Percentiles rank a stretch among this genome's conserved stretches.
Evolutionary conservation across 2,888 invertebrate genomes (phyloP).

Genomic region (Strigamia transsilvanica): DNA sequence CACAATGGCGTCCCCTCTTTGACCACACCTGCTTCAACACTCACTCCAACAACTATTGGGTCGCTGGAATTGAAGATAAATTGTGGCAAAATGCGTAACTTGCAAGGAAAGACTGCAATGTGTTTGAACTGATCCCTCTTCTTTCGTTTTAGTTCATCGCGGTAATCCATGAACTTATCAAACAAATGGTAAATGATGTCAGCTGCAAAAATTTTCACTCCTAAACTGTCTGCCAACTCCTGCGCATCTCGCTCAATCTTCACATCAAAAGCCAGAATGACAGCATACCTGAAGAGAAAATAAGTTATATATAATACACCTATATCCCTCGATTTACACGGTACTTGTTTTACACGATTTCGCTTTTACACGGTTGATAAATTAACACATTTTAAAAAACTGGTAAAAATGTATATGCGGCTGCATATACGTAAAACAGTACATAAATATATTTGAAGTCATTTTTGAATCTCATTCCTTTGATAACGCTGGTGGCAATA

Average conservation of each 20-base stretch:
- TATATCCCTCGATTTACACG: too few species aligned
- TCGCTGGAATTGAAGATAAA: slow-evolving; percentile 98
- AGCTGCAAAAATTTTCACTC: slow-evolving; percentile 93
- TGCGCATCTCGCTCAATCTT: slow-evolving; percentile 98
- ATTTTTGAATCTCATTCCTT: too few species aligned
- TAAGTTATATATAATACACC: too few species aligned
- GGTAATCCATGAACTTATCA: slow-evolving; percentile 92
- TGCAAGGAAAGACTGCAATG: slow-evolving; percentile 98
- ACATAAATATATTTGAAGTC: too few species aligned
- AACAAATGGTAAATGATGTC: slow-evolving; percentile 99
- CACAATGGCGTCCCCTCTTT: slow-evolving; percentile 97
- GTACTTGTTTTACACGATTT: too few species aligned
- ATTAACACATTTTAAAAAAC: too few species aligned
- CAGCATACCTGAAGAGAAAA: slow-evolving; percentile 77
- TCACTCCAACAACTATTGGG: slow-evolving; percentile 96
- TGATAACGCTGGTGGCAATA: too few species aligned
- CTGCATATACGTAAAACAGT: too few species aligned
- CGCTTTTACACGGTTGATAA: too few species aligned
- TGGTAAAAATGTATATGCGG: too few species aligned
- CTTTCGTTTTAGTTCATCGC: slow-evolving; percentile 87
- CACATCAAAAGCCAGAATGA: slow-evolving; percentile 99
- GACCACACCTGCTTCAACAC: slow-evolving; percentile 92
- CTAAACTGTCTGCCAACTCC: slow-evolving; percentile 91
- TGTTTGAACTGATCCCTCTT: slow-evolving; percentile 96
- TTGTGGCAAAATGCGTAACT: slow-evolving; percentile 80